Conservation (phyloP, 2,888 invertebrate species). For the Campopleginae sp. region DNA sequence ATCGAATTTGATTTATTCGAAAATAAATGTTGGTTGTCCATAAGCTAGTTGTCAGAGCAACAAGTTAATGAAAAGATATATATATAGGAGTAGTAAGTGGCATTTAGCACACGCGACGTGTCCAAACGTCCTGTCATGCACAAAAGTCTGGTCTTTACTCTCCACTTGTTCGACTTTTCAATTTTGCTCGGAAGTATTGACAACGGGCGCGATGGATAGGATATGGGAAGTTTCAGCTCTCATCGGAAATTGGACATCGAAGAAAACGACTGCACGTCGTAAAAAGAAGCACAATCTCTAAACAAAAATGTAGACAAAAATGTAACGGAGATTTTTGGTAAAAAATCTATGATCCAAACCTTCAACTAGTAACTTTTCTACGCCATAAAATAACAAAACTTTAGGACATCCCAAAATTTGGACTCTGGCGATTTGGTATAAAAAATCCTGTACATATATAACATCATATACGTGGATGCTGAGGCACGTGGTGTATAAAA, state of each 20-base stretch:
- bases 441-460: not conserved
- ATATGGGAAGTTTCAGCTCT: constrained; percentile 14
- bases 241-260: not conserved
- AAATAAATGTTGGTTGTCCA: constrained; percentile 23
- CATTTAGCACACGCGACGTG: constrained; percentile 46
- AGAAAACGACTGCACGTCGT: too few species aligned
- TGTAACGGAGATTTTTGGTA: not conserved
- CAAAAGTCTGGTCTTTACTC: constrained; percentile 55
- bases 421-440: not conserved
- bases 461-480: not conserved
- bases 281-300: too few species aligned
- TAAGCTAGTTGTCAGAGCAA: constrained; percentile 26
- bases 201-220: not conserved
- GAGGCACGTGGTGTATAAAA: not conserved
- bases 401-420: not conserved
- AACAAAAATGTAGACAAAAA: not conserved
- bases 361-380: not conserved
- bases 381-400: not conserved
- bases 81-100: constrained; percentile 6
- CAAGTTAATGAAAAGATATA: constrained; percentile 2
- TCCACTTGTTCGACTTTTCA: constrained; percentile 46
- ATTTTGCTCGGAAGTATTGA: constrained; percentile 49
- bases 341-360: not conserved
- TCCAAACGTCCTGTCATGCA: constrained; percentile 44
- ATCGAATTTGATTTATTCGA: not conserved